Conservation (phyloP, 2,888 invertebrate species). For the Nasonovia ribisnigri region DNA sequence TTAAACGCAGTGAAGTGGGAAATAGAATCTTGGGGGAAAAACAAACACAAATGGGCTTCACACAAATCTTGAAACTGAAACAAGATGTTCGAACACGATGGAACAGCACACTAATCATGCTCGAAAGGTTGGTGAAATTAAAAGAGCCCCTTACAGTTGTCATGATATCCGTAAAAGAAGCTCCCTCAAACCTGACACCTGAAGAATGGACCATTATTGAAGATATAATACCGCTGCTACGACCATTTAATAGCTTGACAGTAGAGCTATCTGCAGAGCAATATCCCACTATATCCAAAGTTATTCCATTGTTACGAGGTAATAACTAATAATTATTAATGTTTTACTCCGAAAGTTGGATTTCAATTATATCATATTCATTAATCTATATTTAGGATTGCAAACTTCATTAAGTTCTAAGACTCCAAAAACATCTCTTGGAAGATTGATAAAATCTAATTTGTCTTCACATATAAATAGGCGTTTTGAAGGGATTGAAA, state of each 20-base stretch:
- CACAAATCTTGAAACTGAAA: background rate
- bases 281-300: background rate
- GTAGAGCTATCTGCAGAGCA: background rate
- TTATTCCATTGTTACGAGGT: slow-evolving; percentile 12
- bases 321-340: too few species aligned
- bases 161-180: background rate
- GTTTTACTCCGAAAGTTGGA: background rate
- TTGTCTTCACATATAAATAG: background rate
- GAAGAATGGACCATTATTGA: slow-evolving; percentile 4
- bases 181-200: slow-evolving; percentile 3
- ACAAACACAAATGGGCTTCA: slow-evolving; percentile 65
- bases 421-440: background rate
- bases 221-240: background rate
- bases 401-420: background rate
- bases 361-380: background rate
- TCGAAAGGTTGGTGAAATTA: background rate
- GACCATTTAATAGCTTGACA: background rate
- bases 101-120: slow-evolving; percentile 15
- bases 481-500: slow-evolving; percentile 2
- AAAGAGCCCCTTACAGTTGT: background rate
- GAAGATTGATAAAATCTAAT: slow-evolving; percentile 26
- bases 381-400: slow-evolving; percentile 4
- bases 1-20: background rate
- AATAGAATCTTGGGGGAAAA: slow-evolving; percentile 6
- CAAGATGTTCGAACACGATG: slow-evolving; percentile 35